These are phyloP conservation scores for Chamaetylas fuelleborni DNA, from an alignment of 2,113 vertebrate genomes.

Conservation along the genomic window DNA sequence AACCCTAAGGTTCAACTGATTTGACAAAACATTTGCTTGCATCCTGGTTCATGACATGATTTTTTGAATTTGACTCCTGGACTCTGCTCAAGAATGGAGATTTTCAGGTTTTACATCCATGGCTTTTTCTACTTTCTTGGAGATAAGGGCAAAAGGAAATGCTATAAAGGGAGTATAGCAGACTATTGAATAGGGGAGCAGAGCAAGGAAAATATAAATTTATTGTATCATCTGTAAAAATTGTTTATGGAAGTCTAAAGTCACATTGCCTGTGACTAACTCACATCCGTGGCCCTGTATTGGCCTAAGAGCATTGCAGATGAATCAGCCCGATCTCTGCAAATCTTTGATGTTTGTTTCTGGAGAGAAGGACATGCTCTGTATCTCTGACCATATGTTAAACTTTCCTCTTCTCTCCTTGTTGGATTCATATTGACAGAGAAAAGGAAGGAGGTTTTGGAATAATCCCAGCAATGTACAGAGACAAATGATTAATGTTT, in stretches of 20 bases:
- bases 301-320: not conserved
- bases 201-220: not conserved
- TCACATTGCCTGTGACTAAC: not conserved
- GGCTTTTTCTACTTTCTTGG: not conserved
- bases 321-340: not conserved
- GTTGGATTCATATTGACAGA: not conserved
- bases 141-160: not conserved
- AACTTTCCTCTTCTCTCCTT: not conserved
- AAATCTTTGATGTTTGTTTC: not conserved
- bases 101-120: not conserved
- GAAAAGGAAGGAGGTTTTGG: slow-evolving; percentile 30
- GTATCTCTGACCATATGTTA: slow-evolving; percentile 8
- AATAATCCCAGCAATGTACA: slow-evolving; percentile 6
- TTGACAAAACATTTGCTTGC: not conserved
- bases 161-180: not conserved
- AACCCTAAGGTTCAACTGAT: not conserved
- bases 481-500: slow-evolving; percentile 37
- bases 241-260: not conserved
- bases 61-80: not conserved
- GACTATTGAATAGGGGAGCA: not conserved
- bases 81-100: not conserved
- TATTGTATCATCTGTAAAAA: not conserved
- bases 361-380: not conserved
- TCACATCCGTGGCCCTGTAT: not conserved
- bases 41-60: not conserved